Percentiles rank a stretch among this genome's conserved stretches.
Evolutionary conservation across 2,888 invertebrate genomes (phyloP).

Genomic region (Ichneumoninae sp.): DNA sequence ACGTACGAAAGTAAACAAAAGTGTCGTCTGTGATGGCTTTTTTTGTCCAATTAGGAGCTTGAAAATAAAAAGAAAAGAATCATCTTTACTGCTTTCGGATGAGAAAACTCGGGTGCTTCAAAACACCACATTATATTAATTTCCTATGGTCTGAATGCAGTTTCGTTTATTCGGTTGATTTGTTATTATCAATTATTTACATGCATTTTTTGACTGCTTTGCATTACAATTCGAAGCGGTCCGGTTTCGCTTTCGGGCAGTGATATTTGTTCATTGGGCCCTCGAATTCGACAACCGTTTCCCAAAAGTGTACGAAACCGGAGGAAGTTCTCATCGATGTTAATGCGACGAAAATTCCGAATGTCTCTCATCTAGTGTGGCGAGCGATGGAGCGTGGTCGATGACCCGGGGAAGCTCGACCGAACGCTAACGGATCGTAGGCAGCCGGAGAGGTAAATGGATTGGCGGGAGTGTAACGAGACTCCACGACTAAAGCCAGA

Average conservation of each 20-base stretch:
- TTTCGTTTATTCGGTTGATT: too few relatives aligned
- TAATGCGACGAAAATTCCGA: constrained; percentile 18
- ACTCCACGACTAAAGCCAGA: constrained; percentile 26
- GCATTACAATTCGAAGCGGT: too few relatives aligned
- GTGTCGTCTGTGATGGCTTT: neutral
- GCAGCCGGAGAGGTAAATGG: constrained; percentile 56
- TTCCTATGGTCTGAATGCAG: too few relatives aligned
- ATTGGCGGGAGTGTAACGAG: constrained; percentile 56
- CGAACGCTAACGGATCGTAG: constrained; percentile 63
- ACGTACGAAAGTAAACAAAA: neutral
- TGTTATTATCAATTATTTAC: too few relatives aligned
- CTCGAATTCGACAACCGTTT: neutral
- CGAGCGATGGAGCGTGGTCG: constrained; percentile 55
- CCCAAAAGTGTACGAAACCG: neutral
- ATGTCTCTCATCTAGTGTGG: constrained; percentile 12
- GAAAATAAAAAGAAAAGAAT: neutral
- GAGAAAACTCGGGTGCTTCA: neutral
- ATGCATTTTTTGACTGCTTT: neutral
- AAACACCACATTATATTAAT: neutral
- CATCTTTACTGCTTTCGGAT: neutral
- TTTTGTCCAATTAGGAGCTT: neutral
- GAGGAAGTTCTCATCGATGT: neutral
- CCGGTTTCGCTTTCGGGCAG: neutral
- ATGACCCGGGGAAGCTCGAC: constrained; percentile 62
- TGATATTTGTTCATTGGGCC: neutral